phyloP scores from a whole-genome alignment of 2,113 vertebrate species.

The Halcyon malimbica region DNA sequence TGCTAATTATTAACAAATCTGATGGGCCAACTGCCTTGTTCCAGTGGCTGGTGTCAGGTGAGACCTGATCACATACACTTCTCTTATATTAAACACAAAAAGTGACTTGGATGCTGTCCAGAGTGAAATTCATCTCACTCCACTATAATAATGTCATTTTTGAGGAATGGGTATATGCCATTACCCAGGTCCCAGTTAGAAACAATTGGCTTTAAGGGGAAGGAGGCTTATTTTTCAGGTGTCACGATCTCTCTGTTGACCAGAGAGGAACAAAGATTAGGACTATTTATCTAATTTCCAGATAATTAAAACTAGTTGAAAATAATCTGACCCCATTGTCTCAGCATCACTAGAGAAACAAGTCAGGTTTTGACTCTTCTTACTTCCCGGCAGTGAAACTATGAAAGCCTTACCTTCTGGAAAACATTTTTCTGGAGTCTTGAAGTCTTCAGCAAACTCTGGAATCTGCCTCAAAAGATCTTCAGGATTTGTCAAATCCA shows the following conservation, averaged over 20 bases:
- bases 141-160: neutral
- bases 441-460: conserved; percentile 80
- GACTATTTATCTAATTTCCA: neutral
- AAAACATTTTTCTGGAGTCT: conserved; percentile 91
- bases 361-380: neutral
- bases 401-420: conserved; percentile 81
- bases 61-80: neutral
- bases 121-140: neutral
- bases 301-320: neutral
- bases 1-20: neutral
- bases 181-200: neutral
- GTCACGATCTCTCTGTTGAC: neutral
- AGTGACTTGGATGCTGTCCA: neutral
- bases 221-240: neutral
- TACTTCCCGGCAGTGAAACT: neutral
- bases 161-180: fast-evolving
- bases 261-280: neutral
- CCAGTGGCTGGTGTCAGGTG: neutral
- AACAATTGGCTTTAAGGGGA: neutral
- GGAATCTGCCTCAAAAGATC: conserved; percentile 81
- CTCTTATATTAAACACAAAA: neutral
- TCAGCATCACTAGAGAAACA: neutral
- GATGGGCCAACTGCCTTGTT: neutral
- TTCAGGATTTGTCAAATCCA: conserved; percentile 87
- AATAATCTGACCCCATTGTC: neutral